These are phyloP conservation scores for Sipha flava DNA, from an alignment of 1,140 invertebrate genomes.

Conservation along the genomic window DNA sequence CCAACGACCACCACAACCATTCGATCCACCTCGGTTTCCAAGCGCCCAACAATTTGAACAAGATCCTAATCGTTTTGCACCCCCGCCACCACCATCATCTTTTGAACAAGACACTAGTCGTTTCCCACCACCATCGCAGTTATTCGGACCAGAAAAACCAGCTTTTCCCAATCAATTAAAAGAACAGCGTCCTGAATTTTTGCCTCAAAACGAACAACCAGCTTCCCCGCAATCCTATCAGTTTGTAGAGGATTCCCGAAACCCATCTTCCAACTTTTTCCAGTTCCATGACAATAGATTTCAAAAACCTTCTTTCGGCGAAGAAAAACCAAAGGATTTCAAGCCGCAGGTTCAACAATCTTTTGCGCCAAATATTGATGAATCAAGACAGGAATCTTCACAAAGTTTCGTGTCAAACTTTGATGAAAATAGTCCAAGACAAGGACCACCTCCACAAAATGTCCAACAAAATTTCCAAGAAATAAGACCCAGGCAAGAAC, in stretches of 20 bases:
- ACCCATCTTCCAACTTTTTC: neutral
- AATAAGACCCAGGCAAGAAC: neutral
- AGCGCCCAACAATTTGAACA: neutral
- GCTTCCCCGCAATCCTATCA: neutral
- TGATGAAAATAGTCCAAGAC: neutral
- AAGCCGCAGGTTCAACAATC: neutral
- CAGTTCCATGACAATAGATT: slow-evolving; percentile 22
- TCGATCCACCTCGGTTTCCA: slow-evolving; percentile 18
- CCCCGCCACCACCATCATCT: neutral
- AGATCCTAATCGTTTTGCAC: neutral
- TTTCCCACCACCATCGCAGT: neutral
- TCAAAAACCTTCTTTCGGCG: neutral
- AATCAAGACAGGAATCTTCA: neutral
- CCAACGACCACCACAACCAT: slow-evolving; percentile 29
- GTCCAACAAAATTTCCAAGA: neutral
- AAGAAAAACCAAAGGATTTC: slow-evolving; percentile 7
- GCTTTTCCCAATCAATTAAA: neutral
- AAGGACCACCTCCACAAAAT: neutral
- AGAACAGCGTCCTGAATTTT: neutral
- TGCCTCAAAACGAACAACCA: slow-evolving; percentile 15
- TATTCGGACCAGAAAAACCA: slow-evolving; percentile 6
- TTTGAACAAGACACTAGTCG: neutral
- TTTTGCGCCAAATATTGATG: neutral
- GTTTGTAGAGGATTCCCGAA: slow-evolving; percentile 1
- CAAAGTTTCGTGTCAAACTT: neutral